Evolutionary conservation across 2,797 vertebrate species (phyloP), one percentile per base, ranked within the genome.

Genomic region (Gila robusta): DNA sequence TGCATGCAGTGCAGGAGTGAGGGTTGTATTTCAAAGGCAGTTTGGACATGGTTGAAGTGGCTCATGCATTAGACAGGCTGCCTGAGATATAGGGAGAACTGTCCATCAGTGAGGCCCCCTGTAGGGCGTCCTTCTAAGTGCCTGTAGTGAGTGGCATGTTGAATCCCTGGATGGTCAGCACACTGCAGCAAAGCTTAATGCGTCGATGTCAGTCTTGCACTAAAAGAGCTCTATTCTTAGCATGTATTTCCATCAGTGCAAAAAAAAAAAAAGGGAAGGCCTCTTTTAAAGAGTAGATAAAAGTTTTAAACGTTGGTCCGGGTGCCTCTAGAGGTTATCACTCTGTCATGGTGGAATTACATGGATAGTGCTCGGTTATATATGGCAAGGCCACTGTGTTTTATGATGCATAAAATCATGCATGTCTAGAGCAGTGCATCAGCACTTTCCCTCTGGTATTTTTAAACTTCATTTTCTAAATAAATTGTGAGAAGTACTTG

Each of bases 61-160:
- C 4, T 14, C 47, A 52, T 49, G 59, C 78, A 79, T 87, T 73
- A 82, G 82, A 80, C 32, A 23, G 79, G 37, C 62, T 44, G 54
- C 16, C 37, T 26, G 62, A 37, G 59, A 37, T 83, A 64, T 70
- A 82, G 6, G 59, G 37, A 59, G 78, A 74, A 32, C 47, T 82
- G 77, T 87, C 77, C 62, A 84, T 81, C 85, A 87, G 28, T 26
- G 3, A 81, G 70, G 37, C 26, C 73, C 69, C 70, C 82, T 81
- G 77, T 70, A 73, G 70, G 82, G 76, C 12, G 47, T 77, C 23
- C 73, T 32, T 70, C 79, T 83, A 86, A 82, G 86, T 76, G 83
- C 83, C 83, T 80, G 74, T 64, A 12, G 67, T 69, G 77, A 71
- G 47, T 78, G 67, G 67, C 76, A 19, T 79, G 19, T 81, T 54